These are phyloP conservation scores for Acanthoscelides obtectus DNA, from an alignment of 2,888 invertebrate species.

Conservation along the genomic window DNA sequence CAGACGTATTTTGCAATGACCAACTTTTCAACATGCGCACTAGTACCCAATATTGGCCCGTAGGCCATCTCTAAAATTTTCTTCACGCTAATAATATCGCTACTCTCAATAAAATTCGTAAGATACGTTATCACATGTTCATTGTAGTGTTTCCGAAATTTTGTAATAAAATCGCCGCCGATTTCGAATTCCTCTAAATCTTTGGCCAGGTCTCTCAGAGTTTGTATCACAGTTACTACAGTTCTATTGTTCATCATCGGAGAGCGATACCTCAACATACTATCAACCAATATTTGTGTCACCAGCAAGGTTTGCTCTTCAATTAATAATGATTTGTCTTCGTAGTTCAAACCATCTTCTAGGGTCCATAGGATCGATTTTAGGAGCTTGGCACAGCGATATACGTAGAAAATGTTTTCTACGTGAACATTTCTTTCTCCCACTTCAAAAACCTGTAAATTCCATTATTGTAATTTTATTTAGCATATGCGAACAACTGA, in stretches of 20 bases:
- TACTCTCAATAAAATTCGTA: conserved; percentile 27
- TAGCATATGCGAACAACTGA: too few species aligned
- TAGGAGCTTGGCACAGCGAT: conserved; percentile 24
- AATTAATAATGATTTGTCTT: conserved; percentile 36
- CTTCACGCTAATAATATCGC: conserved; percentile 30
- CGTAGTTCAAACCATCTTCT: conserved; percentile 33
- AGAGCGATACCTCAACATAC: conserved; percentile 28
- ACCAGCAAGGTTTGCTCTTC: conserved; percentile 38
- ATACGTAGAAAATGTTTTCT: conserved; percentile 46
- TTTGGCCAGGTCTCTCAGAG: conserved; percentile 29
- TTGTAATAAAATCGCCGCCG: conserved; percentile 22
- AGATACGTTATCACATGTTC: conserved; percentile 28
- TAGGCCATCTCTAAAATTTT: conserved; percentile 28
- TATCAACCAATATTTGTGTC: conserved; percentile 32
- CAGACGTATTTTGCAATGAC: not conserved
- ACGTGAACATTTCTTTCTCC: conserved; percentile 58
- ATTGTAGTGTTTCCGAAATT: conserved; percentile 26
- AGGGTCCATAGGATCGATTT: conserved; percentile 30
- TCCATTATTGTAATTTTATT: too few species aligned
- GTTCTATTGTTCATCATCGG: conserved; percentile 33
- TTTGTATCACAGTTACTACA: conserved; percentile 34
- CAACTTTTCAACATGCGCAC: not conserved
- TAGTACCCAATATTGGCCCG: conserved; percentile 24
- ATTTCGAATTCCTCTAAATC: conserved; percentile 29
- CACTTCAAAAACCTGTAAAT: conserved; percentile 57